Conservation (phyloP, 2,888 invertebrate genomes). For the Amphipyra tragopoginis region DNA sequence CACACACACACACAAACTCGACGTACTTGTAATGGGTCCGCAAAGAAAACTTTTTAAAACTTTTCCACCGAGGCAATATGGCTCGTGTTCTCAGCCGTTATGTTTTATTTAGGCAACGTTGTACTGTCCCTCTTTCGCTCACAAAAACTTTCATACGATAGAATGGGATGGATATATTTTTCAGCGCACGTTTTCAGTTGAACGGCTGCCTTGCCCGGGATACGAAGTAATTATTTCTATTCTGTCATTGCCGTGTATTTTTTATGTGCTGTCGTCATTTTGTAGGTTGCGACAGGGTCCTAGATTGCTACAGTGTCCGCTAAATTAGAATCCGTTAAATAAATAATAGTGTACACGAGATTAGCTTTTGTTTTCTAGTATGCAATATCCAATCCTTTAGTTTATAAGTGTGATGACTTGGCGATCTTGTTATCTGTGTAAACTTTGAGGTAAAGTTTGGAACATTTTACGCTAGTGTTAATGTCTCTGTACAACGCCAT, state of each 20-base stretch:
- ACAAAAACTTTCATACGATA: slow-evolving; percentile 58
- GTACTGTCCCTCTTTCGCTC: slow-evolving; percentile 76
- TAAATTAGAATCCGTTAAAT: slow-evolving; percentile 56
- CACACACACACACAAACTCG: slow-evolving; percentile 80
- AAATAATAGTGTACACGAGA: slow-evolving; percentile 39
- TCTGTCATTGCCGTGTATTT: slow-evolving; percentile 89
- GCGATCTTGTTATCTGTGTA: not conserved
- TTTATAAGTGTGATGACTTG: not conserved
- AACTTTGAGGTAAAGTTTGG: too few relatives aligned
- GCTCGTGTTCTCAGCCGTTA: slow-evolving; percentile 89
- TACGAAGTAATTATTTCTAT: slow-evolving; percentile 90
- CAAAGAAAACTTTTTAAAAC: slow-evolving; percentile 91
- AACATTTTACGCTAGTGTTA: too few relatives aligned
- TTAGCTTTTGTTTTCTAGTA: slow-evolving; percentile 30
- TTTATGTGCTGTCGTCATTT: slow-evolving; percentile 82
- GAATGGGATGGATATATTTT: slow-evolving; percentile 76
- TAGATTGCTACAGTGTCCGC: slow-evolving; percentile 52
- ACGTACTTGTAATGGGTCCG: slow-evolving; percentile 89
- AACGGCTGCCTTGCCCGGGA: slow-evolving; percentile 87
- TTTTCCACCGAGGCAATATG: slow-evolving; percentile 90
- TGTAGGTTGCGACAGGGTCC: slow-evolving; percentile 64
- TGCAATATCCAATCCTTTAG: slow-evolving; percentile 4
- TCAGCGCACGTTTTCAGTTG: slow-evolving; percentile 63
- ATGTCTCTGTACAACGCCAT: too few relatives aligned
- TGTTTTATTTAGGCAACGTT: slow-evolving; percentile 89